Conservation (phyloP, 2,888 invertebrate genomes). For the Synergus laeviventris region DNA sequence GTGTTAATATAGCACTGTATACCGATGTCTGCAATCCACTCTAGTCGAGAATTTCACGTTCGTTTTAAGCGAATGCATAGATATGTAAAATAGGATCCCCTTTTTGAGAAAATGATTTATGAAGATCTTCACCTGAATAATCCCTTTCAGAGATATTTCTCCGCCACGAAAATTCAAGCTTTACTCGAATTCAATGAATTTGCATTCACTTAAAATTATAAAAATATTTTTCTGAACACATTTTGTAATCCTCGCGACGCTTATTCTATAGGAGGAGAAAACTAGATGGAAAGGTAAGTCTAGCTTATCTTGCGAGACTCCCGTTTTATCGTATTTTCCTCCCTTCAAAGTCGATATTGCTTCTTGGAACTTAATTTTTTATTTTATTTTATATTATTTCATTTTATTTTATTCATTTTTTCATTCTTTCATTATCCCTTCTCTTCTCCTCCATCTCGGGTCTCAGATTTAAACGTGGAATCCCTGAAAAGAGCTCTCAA, state of each 20-base stretch:
- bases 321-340: slow-evolving; percentile 15
- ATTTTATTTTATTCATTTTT: not conserved
- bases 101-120: slow-evolving; percentile 7
- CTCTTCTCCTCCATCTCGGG: not conserved
- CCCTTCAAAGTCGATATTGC: slow-evolving; percentile 29
- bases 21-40: slow-evolving; percentile 10
- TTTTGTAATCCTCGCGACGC: not conserved
- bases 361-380: slow-evolving; percentile 3
- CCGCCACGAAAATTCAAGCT: not conserved
- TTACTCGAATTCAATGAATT: not conserved
- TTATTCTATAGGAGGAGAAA: not conserved
- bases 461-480: slow-evolving; percentile 45
- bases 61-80: slow-evolving; percentile 12
- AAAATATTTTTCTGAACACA: not conserved
- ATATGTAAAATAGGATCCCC: slow-evolving; percentile 1
- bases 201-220: not conserved
- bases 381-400: not conserved
- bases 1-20: slow-evolving; percentile 21
- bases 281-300: not conserved
- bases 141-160: not conserved
- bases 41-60: slow-evolving; percentile 12
- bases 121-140: not conserved
- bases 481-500: slow-evolving; percentile 46
- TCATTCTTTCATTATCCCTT: not conserved
- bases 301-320: slow-evolving; percentile 7